Base-by-base conservation (phyloP, 1,140 invertebrate species). In the Atta texana region DNA sequence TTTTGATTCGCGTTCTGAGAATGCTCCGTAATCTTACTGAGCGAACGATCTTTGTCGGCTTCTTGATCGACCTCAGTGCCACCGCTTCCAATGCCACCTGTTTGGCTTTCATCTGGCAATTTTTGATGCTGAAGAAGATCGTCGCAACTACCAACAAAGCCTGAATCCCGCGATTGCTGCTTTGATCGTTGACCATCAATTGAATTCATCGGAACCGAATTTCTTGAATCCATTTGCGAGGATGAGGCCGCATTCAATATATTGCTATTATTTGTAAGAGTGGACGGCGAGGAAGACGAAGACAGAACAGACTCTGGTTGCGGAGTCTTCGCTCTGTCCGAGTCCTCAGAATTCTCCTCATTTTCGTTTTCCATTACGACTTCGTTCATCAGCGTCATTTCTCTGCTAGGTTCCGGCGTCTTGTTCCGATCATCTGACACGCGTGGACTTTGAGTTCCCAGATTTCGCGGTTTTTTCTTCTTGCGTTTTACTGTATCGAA, bases 141-240 rank as follows among this genome's bases (percentile, higher is more conserved):
- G 92, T 98, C 98, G 91, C 98, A 98, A 92, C 98, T 98, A 4
- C 98, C 98, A 55, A 98, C 97, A 90, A 98, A 98, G 4, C 98
- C 98, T 88, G 97, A 98, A 93, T 98, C 98, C 77, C 98, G 95
- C 91, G 97, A 98, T 81, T 98, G 97, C 92, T 98, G 97, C 92
- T 97, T 97, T 80, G 93, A 89, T n/a, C 92, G 89, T 59, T 91
- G 89, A 71, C 74, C 63, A 18, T 92, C 91, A 6, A 39, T 71
- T 2, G 78, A 75, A 5, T 16, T 85, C 0, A 78, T 44, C 31
- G 66, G 71, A 12, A 75, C 28, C 12, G 31, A 87, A 14, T 34
- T 89, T 31, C 71, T 90, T 0, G 77, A 6, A 2, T 92, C 88
- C 0, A 18, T 28, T 6, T 76, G 49, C 14, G 84, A 87, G 5